Evolutionary conservation across 2,888 invertebrate species (phyloP), one percentile per base, ranked within the genome.

Genomic region (Eupeodes latifasciatus): DNA sequence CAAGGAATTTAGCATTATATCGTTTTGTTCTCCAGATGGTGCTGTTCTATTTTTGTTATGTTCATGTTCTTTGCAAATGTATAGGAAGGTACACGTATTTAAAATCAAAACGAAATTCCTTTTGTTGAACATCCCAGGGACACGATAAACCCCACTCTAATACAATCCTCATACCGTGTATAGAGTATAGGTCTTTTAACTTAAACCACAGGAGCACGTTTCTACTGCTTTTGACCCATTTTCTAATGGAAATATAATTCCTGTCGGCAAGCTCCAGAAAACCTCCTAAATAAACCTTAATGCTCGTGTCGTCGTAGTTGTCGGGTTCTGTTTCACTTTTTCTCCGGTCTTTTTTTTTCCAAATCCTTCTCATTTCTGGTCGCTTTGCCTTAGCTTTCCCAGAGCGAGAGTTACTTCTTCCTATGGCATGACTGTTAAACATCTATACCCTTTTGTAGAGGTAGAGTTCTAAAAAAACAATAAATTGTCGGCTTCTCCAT

Each of bases 281-380:
- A 82, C 71, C 82, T 86, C 82, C 78, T 86, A 86, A 86, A 86
- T 82, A 86, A 86, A 67, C 85, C 82, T 62, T 82, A 86, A 82
- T 86, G 75, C 82, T 79, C 69, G 57, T 86, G 82, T 86, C 82
- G 75, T 82, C 81, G 82, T 64, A 59, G 75, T 82, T 82, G 79
- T 86, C 75, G 77, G 75, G 75, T 71, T 36, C 11, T 49, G 27
- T 53, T 77, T 12, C n/a, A 64, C 10, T 61, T 47, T 36, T 16
- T 59, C 34, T 59, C 34, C 34, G 7, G 4, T 1, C 40, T 5
- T 40, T 6, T 19, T 16, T 49, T 27, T 40, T 9, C 19, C 19
- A 51, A 62, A 34, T 40, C 64, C 49, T 34, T 79, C 36, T 49
- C 47, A 34, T 49, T 11, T 36, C 11, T 61, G 16, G 9, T 71